A percentile compares a stretch with the other conserved stretches of the same genome.
Evolutionary conservation across 1,140 invertebrate species (phyloP).

Genomic region (Cotesia glomerata): DNA sequence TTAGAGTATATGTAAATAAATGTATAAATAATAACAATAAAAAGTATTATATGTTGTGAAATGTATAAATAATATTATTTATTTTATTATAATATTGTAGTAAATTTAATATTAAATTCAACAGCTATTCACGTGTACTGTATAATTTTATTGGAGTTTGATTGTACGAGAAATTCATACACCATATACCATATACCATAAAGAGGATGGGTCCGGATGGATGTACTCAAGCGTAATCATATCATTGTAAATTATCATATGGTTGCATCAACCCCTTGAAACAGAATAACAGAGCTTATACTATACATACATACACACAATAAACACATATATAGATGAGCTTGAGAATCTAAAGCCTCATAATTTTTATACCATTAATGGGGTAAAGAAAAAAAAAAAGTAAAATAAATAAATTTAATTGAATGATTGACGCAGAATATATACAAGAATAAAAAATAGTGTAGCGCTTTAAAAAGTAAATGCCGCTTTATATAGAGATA

Average conservation of each 20-base stretch:
- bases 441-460: no score
- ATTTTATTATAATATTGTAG: background rate
- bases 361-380: background rate
- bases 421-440: no score
- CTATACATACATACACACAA: background rate
- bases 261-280: conserved; percentile 3
- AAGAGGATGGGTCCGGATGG: conserved; percentile 11
- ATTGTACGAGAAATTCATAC: background rate
- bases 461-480: no score
- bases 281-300: background rate
- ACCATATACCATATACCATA: background rate
- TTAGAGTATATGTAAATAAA: conserved; percentile 60
- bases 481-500: background rate
- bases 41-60: background rate
- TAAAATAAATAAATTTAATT: background rate
- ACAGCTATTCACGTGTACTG: no score
- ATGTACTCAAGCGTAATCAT: conserved; percentile 29
- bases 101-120: background rate
- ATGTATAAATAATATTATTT: background rate
- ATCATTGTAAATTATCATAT: conserved; percentile 17
- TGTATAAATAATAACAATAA: conserved; percentile 52
- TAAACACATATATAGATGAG: background rate
- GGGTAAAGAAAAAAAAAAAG: conserved; percentile 6
- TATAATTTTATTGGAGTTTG: background rate
- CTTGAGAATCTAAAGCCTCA: no score